Evolutionary conservation across 2,113 vertebrate species (phyloP), one percentile per base, ranked within the genome.

Genomic region (Xerus inauris): DNA sequence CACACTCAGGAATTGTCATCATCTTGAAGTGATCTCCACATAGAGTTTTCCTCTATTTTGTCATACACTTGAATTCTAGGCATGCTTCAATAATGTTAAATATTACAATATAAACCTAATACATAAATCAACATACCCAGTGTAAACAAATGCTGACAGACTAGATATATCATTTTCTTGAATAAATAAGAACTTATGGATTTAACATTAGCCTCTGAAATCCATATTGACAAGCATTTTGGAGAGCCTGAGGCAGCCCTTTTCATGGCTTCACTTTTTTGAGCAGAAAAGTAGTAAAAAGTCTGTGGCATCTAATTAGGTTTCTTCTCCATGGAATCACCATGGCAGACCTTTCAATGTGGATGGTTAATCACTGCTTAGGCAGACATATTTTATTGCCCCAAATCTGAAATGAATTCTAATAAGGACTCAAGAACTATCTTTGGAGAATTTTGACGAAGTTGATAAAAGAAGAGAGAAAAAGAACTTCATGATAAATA

Each of bases 391-490:
- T 92, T 96, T 96, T 67, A 87, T 89, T 95, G 76, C 12, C 73
- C 40, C 12, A 97, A 97, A 96, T 54, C 24, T 89, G 4, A 65
- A 93, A 59, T 79, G 85, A 97, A 90, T 96, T 97, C 64, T 93
- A 95, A 93, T n/a, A 80, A 95, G 12, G 4, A 0, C 87, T 83
- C 71, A 95, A 72, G 72, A 97, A 96, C 49, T 42, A 92, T 72
- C 86, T 92, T 87, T 67, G 67, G 19, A 79, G 38, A 91, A 73
- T 82, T 81, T 67, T 89, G 64, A 95, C 22, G 92, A 94, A 87
- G 35, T 57, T 82, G 67, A 87, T 91, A 51, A 93, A 88, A 94
- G 3, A 76, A 57, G 6, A 96, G 6, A 87, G 54, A 42, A 82
- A 83, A 93, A 96, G 75, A 91, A 77, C 26, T 32, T 87, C 67